These are phyloP conservation scores for Mythimna impura DNA, from an alignment of 2,888 invertebrate species.

Conservation along the genomic window DNA sequence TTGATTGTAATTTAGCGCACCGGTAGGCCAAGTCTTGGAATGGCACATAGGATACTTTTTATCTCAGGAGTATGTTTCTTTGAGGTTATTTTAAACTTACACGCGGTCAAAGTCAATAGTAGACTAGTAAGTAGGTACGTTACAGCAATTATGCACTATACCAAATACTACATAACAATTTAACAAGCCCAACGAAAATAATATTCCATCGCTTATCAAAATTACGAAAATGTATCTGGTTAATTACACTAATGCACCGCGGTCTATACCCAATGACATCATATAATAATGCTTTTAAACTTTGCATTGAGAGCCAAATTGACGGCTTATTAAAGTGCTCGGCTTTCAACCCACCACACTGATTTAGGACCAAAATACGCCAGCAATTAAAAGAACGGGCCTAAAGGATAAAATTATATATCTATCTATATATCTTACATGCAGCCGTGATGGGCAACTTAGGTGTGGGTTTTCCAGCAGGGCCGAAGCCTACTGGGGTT, in stretches of 20 bases:
- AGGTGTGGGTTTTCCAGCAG: too few species aligned
- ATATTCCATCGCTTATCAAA: slow-evolving; percentile 41
- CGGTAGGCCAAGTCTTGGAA: too few species aligned
- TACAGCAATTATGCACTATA: background rate
- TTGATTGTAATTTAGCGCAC: too few species aligned
- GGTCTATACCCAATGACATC: slow-evolving; percentile 70
- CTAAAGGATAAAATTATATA: background rate
- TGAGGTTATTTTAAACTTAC: too few species aligned
- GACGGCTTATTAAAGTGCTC: slow-evolving; percentile 73
- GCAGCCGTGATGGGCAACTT: too few species aligned
- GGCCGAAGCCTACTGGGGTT: too few species aligned
- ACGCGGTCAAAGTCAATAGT: too few species aligned
- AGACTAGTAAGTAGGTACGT: too few species aligned
- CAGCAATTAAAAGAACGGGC: background rate
- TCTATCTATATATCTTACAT: too few species aligned
- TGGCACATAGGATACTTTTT: too few species aligned
- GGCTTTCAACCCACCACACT: slow-evolving; percentile 22
- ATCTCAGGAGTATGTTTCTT: too few species aligned
- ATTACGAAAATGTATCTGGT: slow-evolving; percentile 66
- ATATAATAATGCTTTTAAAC: slow-evolving; percentile 81
- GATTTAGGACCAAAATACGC: slow-evolving; percentile 9
- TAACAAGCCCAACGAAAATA: slow-evolving; percentile 34
- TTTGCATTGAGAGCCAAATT: slow-evolving; percentile 74
- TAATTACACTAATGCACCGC: slow-evolving; percentile 76
- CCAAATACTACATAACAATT: slow-evolving; percentile 17